Evolutionary conservation across 2,888 invertebrate species (phyloP), one percentile per base, ranked within the genome.

Genomic region (Scaptodrosophila latifasciaeformis): DNA sequence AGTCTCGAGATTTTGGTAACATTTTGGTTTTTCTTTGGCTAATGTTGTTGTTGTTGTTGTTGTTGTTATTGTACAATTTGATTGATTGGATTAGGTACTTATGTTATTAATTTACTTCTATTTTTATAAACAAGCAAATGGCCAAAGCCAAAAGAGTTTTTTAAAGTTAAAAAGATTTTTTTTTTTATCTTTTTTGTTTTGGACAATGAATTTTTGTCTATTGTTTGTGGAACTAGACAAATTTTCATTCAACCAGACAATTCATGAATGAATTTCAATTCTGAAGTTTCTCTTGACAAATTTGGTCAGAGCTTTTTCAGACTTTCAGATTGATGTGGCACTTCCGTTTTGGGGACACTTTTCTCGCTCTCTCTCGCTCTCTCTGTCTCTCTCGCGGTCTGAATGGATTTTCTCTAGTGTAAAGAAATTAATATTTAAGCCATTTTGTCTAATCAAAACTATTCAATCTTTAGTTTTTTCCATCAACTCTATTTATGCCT

Each of bases 61-160:
- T 55, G 54, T 31, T 48, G 49, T 37, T 53, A 43, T 50, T 55
- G 59, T 54, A n/a, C 68, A 70, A 74, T 79, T 82, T 83, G 83
- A 83, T 83, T 83, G 83, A 83, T 84, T 83, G 83, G 82, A 82
- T 84, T 84, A 71, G 74, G 82, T 81, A 82, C 80, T 83, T 83
- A 81, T 81, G 79, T 83, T 82, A 82, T 83, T 83, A 83, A 83
- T 81, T 82, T 82, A 70, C 74, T 72, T 76, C 79, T 76, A 76
- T 75, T 75, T 24, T n/a, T 75, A 69, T 78, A 76, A 69, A 76
- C 76, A 75, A 71, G 79, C 70, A 62, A 68, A 62, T 58, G 10
- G 40, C 19, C 15, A 30, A 27, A 17, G 34, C 27, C 19, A 15
- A 13, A 24, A 24, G 24, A 24, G 7, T 24, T 24, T 24, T 5